Conservation (phyloP, 2,797 vertebrate genomes). For the Okamejei kenojei region DNA sequence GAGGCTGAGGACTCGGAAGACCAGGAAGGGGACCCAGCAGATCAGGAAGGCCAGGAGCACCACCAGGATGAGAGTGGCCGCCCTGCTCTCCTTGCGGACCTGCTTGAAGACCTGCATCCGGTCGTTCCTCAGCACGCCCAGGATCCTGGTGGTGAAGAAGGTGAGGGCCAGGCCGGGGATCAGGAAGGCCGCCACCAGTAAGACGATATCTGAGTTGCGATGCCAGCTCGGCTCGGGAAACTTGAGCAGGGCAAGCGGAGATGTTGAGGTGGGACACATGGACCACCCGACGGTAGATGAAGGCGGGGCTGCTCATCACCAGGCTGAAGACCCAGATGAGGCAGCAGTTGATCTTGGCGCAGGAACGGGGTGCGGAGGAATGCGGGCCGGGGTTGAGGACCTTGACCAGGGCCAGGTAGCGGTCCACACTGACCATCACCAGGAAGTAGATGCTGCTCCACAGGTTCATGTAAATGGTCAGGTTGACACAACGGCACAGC, state of each 20-base stretch:
- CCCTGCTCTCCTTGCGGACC: constrained; percentile 62
- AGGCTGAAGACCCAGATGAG: constrained; percentile 67
- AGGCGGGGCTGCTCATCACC: constrained; percentile 65
- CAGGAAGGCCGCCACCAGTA: too few species aligned
- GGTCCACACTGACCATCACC: constrained; percentile 77
- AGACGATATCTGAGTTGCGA: too few species aligned
- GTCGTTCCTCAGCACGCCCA: constrained; percentile 58
- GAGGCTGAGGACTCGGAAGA: constrained; percentile 67
- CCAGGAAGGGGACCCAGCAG: constrained; percentile 78
- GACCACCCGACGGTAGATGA: constrained; percentile 61
- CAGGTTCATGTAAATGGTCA: constrained; percentile 65
- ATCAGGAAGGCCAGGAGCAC: constrained; percentile 67
- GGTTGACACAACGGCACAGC: constrained; percentile 67
- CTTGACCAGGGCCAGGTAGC: constrained; percentile 80
- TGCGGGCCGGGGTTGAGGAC: constrained; percentile 67
- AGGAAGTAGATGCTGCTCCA: constrained; percentile 77
- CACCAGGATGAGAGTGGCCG: constrained; percentile 62
- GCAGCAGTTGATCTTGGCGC: constrained; percentile 65
- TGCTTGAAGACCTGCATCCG: constrained; percentile 54
- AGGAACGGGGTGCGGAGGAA: constrained; percentile 59
- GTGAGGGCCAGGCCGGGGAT: constrained; percentile 60
- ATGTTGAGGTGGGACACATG: constrained; percentile 48
- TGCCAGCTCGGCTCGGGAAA: too few species aligned
- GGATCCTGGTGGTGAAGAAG: constrained; percentile 67
- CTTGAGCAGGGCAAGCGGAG: constrained; percentile 55